Conservation (phyloP, 2,113 vertebrate genomes). For the Trinectes maculatus region DNA sequence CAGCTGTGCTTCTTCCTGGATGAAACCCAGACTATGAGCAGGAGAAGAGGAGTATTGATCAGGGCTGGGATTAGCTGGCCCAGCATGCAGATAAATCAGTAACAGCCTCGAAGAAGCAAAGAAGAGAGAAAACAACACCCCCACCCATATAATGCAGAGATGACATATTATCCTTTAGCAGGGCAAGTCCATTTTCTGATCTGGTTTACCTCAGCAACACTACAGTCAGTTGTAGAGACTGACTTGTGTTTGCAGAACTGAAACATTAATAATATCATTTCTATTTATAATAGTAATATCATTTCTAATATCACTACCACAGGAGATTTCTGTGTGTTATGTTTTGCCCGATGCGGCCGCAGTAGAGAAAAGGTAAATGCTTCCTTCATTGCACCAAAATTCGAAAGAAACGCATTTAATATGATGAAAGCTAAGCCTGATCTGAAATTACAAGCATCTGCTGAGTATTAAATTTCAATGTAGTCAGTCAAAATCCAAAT, state of each 20-base stretch:
- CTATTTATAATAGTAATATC: neutral
- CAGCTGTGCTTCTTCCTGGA: constrained; percentile 39
- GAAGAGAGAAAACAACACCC: constrained; percentile 29
- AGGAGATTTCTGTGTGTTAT: neutral
- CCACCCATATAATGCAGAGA: constrained; percentile 4
- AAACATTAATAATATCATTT: neutral
- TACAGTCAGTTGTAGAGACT: neutral
- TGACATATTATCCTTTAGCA: constrained; percentile 4
- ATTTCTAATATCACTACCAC: neutral
- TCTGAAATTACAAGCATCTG: neutral
- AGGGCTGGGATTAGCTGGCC: constrained; percentile 53
- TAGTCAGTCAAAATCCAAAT: constrained; percentile 12
- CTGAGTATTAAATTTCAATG: constrained; percentile 4
- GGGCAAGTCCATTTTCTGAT: neutral
- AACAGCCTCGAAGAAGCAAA: constrained; percentile 38
- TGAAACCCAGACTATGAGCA: constrained; percentile 44
- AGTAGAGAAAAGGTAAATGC: neutral
- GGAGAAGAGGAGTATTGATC: constrained; percentile 66
- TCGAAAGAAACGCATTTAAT: neutral
- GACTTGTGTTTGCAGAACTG: neutral
- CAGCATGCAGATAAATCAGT: constrained; percentile 56
- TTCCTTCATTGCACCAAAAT: neutral
- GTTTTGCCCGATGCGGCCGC: neutral
- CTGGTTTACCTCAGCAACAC: neutral
- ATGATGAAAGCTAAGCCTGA: neutral